Evolutionary conservation across 1,140 invertebrate genomes (phyloP), one percentile per base, ranked within the genome.

Genomic region (Lamellibrachia luymesi): DNA sequence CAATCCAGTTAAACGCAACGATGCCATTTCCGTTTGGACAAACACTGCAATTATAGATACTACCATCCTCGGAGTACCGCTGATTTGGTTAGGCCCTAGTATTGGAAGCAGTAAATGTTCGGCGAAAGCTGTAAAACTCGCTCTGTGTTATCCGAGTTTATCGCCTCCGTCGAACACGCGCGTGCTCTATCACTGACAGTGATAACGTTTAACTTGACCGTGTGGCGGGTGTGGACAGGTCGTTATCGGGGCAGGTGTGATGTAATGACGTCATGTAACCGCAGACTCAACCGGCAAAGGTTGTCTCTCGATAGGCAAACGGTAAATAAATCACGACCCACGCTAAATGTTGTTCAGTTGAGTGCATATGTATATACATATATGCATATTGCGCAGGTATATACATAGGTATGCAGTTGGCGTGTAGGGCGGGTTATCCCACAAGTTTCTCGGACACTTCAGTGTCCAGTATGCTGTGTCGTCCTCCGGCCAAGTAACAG

Each of bases 391-490:
- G 25, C 13, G 25, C 0, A 17, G 1, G 25, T 80, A 80, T 80
- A 80, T 80, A 80, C 25, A 80, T 80, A 80, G 13, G 25, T 80
- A 80, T 80, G 25, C 25, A 80, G 1, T 38, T 38, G 38, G 38
- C 38, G 38, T 38, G 38, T 96, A 96, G 10, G 95, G 95, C 0
- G 95, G 95, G 92, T 95, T 94, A 91, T 96, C 96, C 92, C 94
- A 94, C 92, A 96, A 10, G 52, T 64, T 92, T 4, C 13, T 92
- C 2, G 80, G 91, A 93, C 13, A 51, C 52, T 92, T 92, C 92
- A 92, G 50, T 17, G 50, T 92, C 92, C 64, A 80, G 64, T 80
- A 80, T 10, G 64, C 1, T 80, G 1, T 80, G 64, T 80, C 64
- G 64, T 93, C 93, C 27, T 49, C 51, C 50, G 93, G 93, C 94